Base-by-base conservation (phyloP, 2,113 vertebrate genomes). In the Tetrax tetrax region DNA sequence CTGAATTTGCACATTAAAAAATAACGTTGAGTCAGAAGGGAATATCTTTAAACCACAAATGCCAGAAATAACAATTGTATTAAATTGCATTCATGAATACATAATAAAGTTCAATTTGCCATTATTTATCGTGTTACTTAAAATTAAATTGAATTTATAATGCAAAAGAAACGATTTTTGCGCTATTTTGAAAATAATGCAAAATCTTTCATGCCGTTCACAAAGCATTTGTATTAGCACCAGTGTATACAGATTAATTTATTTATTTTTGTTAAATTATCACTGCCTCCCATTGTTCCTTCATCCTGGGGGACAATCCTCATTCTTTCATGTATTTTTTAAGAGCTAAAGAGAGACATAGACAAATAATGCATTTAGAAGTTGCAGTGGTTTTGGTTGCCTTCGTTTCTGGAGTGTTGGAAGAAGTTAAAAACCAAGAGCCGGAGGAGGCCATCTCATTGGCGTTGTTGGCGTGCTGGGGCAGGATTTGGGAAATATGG, bases 101-200 rank as follows among this genome's bases (percentile, higher is more conserved):
- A 87, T 97, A 98, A 97, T 97, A 96, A 97, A 97, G 95, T 97
- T 97, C 96, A 96, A 94, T 98, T 98, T 97, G 96, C 97, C 80
- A 76, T 95, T 97, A 97, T 98, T 98, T 97, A 93, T 96, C 96
- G 87, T 56, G 88, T 97, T 97, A 93, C 89, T 97, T 94, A 95
- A 97, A 95, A 95, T 95, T 87, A 97, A 97, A 96, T 92, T 31
- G 75, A 90, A 77, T 85, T 94, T 94, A 93, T 89, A 95, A 94
- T 60, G 91, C 94, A 79, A 96, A 96, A 97, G 95, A 86, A 87
- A 92, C 96, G 94, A 94, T 88, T 91, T 96, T 87, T 91, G 90
- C 95, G 96, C 94, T 93, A 69, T 96, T 95, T 96, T 74, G 87
- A 94, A 97, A 97, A 97, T 88, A 97, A 97, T 91, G 76, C 51